Evolutionary conservation across 2,797 vertebrate species (phyloP), one percentile per base, ranked within the genome.

Genomic region (Botia almorhae): DNA sequence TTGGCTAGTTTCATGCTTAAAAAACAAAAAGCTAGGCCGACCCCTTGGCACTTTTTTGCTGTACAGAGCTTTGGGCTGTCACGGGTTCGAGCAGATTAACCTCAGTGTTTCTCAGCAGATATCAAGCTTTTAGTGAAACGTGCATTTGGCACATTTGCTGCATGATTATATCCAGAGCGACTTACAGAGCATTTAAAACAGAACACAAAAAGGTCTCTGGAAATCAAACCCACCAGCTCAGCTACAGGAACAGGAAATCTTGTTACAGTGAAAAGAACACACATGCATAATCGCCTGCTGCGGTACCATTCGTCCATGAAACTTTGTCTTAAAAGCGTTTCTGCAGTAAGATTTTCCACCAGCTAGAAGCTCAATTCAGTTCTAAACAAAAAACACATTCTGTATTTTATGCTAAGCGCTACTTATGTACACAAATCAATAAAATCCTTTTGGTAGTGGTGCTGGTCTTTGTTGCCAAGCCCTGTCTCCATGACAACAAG

Each of bases 341-440:
- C 51, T 29, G 19, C 14, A 46, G 10, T 12, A 1, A 11, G 4
- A 43, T 43, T 43, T 43, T 43, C 39, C 39, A 60, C 55, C 10
- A 21, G 21, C 4, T 13, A 60, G 0, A 26, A 60, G 10, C 19
- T 13, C 8, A 11, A 43, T 43, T 43, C 39, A 43, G 39, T 7
- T 43, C 4, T 1, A 12, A 3, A 5, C n/a, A n/a, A 7, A 21
- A 56, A 2, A 21, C 13, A 51, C 0, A 16, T 51, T 16, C 12
- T 51, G 19, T 50, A 39, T 68, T 76, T 79, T 39, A 10, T 43
- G 4, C 7, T 43, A 43, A 65, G 56, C 76, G 43, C 23, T 51
- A 60, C 61, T 72, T 76, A 61, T 75, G 76, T 71, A 58, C 50
- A 60, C 51, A 58, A 67, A 83, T 81, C 81, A n/a, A 85, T 85